Base-by-base conservation (phyloP, 2,797 vertebrate species). In the Eurystomus glaucurus region DNA sequence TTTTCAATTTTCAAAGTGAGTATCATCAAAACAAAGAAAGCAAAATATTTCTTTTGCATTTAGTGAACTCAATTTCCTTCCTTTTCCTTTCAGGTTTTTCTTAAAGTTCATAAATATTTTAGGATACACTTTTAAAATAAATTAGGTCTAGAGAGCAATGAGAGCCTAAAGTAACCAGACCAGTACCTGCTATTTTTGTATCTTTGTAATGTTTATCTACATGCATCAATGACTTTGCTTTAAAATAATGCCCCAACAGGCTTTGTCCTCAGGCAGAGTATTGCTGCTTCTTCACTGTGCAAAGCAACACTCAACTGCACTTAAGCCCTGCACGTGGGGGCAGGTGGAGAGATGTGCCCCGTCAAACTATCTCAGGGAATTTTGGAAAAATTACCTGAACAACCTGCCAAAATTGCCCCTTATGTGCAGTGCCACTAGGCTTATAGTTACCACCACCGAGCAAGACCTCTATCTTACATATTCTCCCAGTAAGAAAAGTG, bases 61-160 rank as follows among this genome's bases (percentile, higher is more conserved):
- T 80, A 72, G 26, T 71, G 52, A 95, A 69, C 28, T 89, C 66
- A 25, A 39, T 85, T 96, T 89, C 51, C 69, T 90, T 85, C 61
- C 66, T 83, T 86, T 84, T 69, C 77, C 55, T 95, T 65, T 93
- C 33, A 74, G 21, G 23, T 58, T 95, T 85, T 93, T 82, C 75
- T 71, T 64, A 21, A 64, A 79, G 48, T 51, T 92, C 75, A 88
- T 85, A 89, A 92, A 95, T 95, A 93, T 87, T 94, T 84, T 41
- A 93, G 62, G 29, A 81, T 51, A 84, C 26, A 17, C 14, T 89
- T 87, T 87, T 72, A 64, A 94, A 88, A 86, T 66, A 58, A 90
- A 95, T 65, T 54, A 74, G 33, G 64, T 87, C 62, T 52, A 71
- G 43, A 85, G 39, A 93, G 14, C 3, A 43, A 88, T 31, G 41